Conservation (phyloP, 2,888 invertebrate species). For the Atrina japonica region DNA sequence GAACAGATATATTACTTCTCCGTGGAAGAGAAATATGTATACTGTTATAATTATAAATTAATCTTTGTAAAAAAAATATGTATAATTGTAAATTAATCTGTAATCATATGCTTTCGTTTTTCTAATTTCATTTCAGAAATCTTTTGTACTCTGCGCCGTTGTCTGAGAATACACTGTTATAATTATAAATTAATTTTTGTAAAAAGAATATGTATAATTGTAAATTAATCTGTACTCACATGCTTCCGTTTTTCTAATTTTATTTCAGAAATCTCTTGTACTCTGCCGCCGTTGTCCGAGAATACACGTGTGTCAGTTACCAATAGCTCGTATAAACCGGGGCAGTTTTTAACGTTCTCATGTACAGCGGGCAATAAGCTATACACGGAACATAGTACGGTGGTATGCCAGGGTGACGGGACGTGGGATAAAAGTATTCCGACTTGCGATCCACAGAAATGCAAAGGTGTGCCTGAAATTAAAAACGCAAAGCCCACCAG, state of each 20-base stretch:
- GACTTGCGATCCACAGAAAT: slow-evolving; percentile 68
- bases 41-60: no score
- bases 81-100: no score
- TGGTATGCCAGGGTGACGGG: slow-evolving; percentile 68
- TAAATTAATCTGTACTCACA: no score
- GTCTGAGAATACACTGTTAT: no score
- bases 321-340: slow-evolving; percentile 52
- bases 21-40: no score
- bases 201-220: no score
- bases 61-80: no score
- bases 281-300: slow-evolving; percentile 61
- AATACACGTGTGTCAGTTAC: slow-evolving; percentile 53
- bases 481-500: slow-evolving; percentile 67
- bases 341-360: slow-evolving; percentile 53
- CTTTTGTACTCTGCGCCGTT: slow-evolving; percentile 59
- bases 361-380: slow-evolving; percentile 65
- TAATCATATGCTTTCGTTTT: no score
- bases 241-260: no score
- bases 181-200: no score
- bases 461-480: slow-evolving; percentile 64
- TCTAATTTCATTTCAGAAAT: slow-evolving; percentile 64
- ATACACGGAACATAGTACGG: slow-evolving; percentile 58
- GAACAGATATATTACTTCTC: no score
- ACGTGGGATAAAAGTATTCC: slow-evolving; percentile 72
- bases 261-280: slow-evolving; percentile 66